phyloP scores from a whole-genome alignment of 2,113 vertebrate genomes.

The Noctilio leporinus region DNA sequence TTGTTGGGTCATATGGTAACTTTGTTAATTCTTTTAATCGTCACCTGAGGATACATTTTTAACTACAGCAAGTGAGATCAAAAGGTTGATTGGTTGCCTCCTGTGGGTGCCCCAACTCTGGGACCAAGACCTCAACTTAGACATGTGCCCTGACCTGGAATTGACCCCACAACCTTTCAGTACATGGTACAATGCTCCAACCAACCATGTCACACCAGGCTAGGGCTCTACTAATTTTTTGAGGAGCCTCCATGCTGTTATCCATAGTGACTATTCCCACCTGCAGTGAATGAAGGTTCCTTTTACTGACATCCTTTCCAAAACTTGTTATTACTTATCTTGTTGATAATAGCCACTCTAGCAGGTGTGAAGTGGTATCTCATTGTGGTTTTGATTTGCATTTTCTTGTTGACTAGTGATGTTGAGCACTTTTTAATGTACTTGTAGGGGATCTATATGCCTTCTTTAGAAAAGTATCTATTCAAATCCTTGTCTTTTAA shows the following conservation, averaged over 20 bases:
- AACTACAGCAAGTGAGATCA: too few species aligned
- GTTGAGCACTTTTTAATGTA: neutral
- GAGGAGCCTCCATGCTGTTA: neutral
- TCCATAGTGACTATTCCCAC: neutral
- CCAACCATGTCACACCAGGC: too few species aligned
- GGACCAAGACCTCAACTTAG: too few species aligned
- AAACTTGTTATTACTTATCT: neutral
- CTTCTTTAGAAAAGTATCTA: neutral
- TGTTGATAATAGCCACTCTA: neutral
- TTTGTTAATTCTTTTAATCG: neutral
- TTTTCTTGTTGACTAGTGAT: neutral
- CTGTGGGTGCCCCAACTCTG: too few species aligned
- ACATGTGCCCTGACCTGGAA: too few species aligned
- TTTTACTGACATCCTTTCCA: neutral
- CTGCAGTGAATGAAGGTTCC: neutral
- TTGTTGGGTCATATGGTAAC: neutral
- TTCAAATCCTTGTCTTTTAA: neutral
- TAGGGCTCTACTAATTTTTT: neutral
- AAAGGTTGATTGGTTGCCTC: too few species aligned
- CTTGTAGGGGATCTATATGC: neutral
- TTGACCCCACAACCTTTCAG: too few species aligned
- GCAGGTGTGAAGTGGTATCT: neutral
- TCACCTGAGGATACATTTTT: too few species aligned
- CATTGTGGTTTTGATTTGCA: neutral
- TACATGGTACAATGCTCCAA: too few species aligned